Evolutionary conservation across 1,140 invertebrate species (phyloP).

Genomic region (Sycophila sp.): DNA sequence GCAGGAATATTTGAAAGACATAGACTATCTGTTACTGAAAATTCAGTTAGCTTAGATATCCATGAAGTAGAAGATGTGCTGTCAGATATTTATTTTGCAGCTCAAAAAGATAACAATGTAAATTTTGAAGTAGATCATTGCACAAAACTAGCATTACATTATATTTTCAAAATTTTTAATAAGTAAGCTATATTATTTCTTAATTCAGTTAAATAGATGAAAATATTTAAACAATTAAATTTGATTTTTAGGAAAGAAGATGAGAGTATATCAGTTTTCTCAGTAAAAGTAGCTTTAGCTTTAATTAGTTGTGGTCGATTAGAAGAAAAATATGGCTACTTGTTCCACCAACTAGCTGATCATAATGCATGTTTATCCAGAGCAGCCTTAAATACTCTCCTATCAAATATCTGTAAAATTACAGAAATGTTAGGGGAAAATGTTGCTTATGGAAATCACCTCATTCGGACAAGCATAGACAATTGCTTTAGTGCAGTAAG

Average conservation of each 20-base stretch:
- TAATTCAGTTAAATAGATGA: slow-evolving; percentile 23
- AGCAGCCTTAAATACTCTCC: slow-evolving; percentile 64
- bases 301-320: slow-evolving; percentile 67
- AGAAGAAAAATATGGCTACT: slow-evolving; percentile 71
- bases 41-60: slow-evolving; percentile 63
- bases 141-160: slow-evolving; percentile 66
- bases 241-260: slow-evolving; percentile 58
- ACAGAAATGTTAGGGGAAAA: slow-evolving; percentile 68
- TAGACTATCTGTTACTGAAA: slow-evolving; percentile 66
- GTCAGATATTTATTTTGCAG: slow-evolving; percentile 68
- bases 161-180: slow-evolving; percentile 66
- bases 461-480: slow-evolving; percentile 67
- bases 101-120: slow-evolving; percentile 63
- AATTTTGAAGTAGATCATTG: slow-evolving; percentile 61
- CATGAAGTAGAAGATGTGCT: slow-evolving; percentile 68
- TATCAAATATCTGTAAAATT: slow-evolving; percentile 65
- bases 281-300: slow-evolving; percentile 68
- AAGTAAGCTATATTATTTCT: slow-evolving; percentile 54
- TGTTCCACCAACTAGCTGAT: slow-evolving; percentile 70
- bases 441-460: slow-evolving; percentile 66
- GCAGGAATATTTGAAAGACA: slow-evolving; percentile 69
- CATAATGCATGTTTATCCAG: slow-evolving; percentile 69
- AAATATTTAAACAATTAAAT: slow-evolving; percentile 26
- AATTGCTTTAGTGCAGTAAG: slow-evolving; percentile 67
- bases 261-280: slow-evolving; percentile 65